Base-by-base conservation (phyloP, 35 echinoderm and acorn worm species). In the Stichopus chloronotus region DNA sequence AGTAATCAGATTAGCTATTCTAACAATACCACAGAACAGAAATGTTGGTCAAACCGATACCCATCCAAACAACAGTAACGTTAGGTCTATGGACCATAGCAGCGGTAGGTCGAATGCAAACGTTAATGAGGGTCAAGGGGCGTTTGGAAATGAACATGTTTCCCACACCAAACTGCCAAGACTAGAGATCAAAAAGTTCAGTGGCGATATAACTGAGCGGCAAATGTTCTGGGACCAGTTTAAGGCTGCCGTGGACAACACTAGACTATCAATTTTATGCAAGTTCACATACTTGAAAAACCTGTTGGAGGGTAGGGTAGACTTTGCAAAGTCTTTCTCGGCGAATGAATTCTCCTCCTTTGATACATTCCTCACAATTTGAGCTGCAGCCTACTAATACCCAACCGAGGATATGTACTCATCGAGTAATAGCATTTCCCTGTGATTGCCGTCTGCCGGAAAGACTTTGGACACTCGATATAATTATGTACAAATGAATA, bases 171-270 rank as follows among this genome's bases (percentile, higher is more conserved):
- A 22, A 57, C 23, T 91, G 8, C 89, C 89, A 54, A 53, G 55
- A 22, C 54, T 91, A n/a, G 89, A 91, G 57, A 91, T 91, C 55
- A 52, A 77, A 8, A 91, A 78, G 53, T 91, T 91, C 22, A 78
- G 89, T 78, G 89, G 89, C 5, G 69, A 78, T 9, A 91, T 91
- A 76, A 53, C 74, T 78, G 89, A 91, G 53, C 56, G 89, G 74
- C 71, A 91, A 58, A 91, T 68, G 20, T 91, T 52, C 78, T 91
- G 72, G 88, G 63, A 90, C 56, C 2, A 91, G 55, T 91, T 78
- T 57, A 4, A 78, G 21, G 68, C 89, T 14, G 71, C 52, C 14
- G 69, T 91, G 8, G 65, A 78, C 55, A 90, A 25, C 7, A 76
- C 88, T 12, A 90, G 6, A 7, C 20, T 90, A 6, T 61, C 88